Conservation (phyloP, 1,140 invertebrate species). For the silkworm (Bombyx mori) region DNA sequence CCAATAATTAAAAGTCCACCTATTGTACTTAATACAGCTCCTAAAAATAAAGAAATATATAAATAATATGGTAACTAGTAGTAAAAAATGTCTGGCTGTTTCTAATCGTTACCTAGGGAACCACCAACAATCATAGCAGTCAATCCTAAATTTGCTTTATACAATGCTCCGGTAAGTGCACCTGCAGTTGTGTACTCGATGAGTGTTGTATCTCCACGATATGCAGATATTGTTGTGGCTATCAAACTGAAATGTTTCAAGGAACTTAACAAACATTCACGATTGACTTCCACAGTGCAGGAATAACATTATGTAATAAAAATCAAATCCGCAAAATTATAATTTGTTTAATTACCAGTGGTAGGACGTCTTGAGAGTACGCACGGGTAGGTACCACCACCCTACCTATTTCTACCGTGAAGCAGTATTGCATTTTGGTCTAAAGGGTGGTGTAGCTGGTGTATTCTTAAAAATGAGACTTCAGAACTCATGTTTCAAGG, state of each 20-base stretch:
- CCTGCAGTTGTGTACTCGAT: conserved; percentile 77
- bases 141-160: conserved; percentile 75
- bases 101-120: conserved; percentile 52
- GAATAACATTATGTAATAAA: no score
- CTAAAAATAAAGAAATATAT: conserved; percentile 27
- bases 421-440: no score
- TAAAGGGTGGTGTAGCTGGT: no score
- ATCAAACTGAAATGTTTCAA: conserved; percentile 65
- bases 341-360: no score
- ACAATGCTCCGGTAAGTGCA: conserved; percentile 73
- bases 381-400: neutral
- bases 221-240: conserved; percentile 75
- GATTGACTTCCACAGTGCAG: no score
- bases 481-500: no score
- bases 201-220: conserved; percentile 76
- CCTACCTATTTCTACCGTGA: no score
- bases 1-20: conserved; percentile 34
- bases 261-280: neutral
- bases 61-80: neutral
- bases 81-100: neutral
- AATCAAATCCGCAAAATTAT: no score
- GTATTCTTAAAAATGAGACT: no score
- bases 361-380: neutral
- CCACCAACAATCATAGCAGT: conserved; percentile 77
- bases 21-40: conserved; percentile 35